Evolutionary conservation across 2,888 invertebrate genomes (phyloP).

Genomic region (Hanleya hanleyi): DNA sequence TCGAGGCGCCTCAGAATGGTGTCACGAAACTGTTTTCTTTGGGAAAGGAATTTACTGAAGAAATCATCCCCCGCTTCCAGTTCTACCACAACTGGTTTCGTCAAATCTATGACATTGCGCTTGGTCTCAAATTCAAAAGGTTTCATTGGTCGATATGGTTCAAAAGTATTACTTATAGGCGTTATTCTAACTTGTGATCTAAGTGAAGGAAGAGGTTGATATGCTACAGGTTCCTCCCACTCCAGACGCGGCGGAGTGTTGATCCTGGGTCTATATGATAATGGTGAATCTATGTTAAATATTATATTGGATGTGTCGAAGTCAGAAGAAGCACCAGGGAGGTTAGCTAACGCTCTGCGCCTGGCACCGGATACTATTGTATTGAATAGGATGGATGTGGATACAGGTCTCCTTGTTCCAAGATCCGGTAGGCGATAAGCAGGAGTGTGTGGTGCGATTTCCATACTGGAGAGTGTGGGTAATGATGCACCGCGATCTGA

Average conservation of each 20-base stretch:
- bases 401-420: background rate
- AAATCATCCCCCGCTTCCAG: background rate
- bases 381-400: background rate
- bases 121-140: background rate
- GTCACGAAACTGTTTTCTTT: constrained; percentile 8
- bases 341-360: background rate
- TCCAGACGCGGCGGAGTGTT: background rate
- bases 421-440: background rate
- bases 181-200: background rate
- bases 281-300: constrained; percentile 1
- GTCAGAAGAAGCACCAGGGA: background rate
- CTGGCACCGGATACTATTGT: background rate
- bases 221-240: background rate
- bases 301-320: constrained; percentile 1
- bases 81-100: background rate
- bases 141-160: background rate
- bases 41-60: constrained; percentile 3
- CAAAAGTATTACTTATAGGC: background rate
- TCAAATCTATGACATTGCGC: background rate
- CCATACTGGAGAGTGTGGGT: background rate
- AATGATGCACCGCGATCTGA: background rate
- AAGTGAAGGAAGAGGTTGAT: background rate
- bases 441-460: background rate
- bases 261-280: background rate
- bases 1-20: background rate